Evolutionary conservation across 2,797 vertebrate species (phyloP), one percentile per base, ranked within the genome.

Genomic region (Lepus townsendii): DNA sequence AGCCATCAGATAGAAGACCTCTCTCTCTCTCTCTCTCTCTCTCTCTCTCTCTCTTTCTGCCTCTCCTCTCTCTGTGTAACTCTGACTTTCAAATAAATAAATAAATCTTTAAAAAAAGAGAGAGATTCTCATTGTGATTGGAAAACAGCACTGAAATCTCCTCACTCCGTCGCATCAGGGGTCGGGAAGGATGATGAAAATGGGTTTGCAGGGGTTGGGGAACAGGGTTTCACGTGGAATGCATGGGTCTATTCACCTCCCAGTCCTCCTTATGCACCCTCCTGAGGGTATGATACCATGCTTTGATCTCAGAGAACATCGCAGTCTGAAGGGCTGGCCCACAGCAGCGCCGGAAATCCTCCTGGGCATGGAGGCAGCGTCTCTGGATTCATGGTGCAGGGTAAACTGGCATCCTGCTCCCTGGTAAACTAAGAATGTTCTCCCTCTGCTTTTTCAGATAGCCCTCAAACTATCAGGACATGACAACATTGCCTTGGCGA

Each of bases 371-470:
- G 47, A 94, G 88, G 5, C 8, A 68, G 20, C 16, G 50, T 86
- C 35, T 95, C 30, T 79, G 60, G 72, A 93, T 88, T 88, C 63
- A 65, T 27, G 7, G 17, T 82, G 89, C 17, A 57, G 16, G 52
- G 24, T 83, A 85, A 93, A 78, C 42, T 68, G 60, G 3, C 30
- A 86, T 7, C 5, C 42, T 66, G 38, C 16, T 84, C 52, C 11
- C 35, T 12, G 62, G 65, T 63, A 47, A 79, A 82, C 22, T 88
- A 57, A 80, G 26, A 89, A 93, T 62, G 79, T 47, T 89, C 10
- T 93, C 85, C 71, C 57, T 83, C 50, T 63, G 38, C 54, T 54
- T 94, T 83, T 95, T 92, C 20, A 65, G 73, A 79, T 86, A 86
- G 80, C 50, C 54, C 27, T 93, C 68, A 57, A 82, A 69, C 8